Evolutionary conservation across 53 echinoderm and acorn worm genomes (phyloP).

Genomic region (Pentamera pediparva): DNA sequence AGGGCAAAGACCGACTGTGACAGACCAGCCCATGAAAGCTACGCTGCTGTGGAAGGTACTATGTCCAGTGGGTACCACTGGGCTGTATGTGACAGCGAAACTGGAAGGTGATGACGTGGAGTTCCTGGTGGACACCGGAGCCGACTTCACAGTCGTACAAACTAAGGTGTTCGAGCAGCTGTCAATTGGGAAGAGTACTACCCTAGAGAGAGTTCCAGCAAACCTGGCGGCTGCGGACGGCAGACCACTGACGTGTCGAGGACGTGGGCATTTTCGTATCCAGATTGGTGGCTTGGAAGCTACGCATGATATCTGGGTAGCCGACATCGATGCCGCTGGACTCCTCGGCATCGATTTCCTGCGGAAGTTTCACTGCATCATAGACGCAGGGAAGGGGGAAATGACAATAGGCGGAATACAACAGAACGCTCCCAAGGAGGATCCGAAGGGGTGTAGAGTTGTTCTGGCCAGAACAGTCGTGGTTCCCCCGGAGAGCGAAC

Average conservation of each 20-base stretch:
- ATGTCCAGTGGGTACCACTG: not conserved
- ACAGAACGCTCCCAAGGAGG: not conserved
- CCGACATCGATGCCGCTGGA: not conserved
- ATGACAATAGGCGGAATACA: not conserved
- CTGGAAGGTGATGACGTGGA: conserved; percentile 3
- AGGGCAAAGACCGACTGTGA: not conserved
- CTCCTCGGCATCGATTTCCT: not conserved
- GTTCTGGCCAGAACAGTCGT: not conserved
- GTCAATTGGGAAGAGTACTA: not conserved
- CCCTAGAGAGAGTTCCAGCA: not conserved
- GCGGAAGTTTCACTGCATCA: not conserved
- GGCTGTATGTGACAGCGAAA: conserved; percentile 1
- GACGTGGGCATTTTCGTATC: not conserved
- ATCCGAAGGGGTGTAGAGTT: not conserved
- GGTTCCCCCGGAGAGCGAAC: not conserved
- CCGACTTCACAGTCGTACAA: not conserved
- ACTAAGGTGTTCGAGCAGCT: not conserved
- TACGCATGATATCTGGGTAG: conserved; percentile 8
- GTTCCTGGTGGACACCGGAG: conserved; percentile 13
- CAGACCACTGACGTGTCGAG: not conserved
- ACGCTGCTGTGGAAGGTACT: not conserved
- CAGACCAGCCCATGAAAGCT: not conserved
- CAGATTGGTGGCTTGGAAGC: not conserved
- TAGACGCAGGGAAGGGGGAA: not conserved
- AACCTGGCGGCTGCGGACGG: not conserved